Evolutionary conservation across 2,797 vertebrate species (phyloP), one percentile per base, ranked within the genome.

Genomic region (Nyctalus aviator): DNA sequence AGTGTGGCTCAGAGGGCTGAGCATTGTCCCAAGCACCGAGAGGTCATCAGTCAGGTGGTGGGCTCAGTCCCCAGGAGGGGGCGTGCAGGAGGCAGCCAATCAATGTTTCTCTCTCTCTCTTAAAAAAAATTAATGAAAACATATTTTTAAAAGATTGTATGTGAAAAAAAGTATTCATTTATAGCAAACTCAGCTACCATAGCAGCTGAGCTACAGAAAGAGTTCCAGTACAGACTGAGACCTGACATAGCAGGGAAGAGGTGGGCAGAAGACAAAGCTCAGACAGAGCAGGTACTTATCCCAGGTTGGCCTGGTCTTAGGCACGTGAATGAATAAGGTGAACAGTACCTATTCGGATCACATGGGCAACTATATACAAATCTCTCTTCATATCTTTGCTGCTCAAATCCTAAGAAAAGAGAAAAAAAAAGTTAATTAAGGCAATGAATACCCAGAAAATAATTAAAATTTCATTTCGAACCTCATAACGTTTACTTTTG

Each of bases 331-430:
- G 37, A 93, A 18, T 72, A 96, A 97, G 85, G 75, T 66, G 66
- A 79, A 98, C 96, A 20, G 98, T 99, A 99, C 99, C 99, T 96
- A 99, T 99, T 98, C 99, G 99, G 97, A 99, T 99, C 95, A 99
- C 99, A 86, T 99, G 99, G 96, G 99, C 99, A 96, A 99, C 99
- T 95, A 99, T 99, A 97, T 99, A 99, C 94, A 99, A 98, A 97
- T 99, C 99, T 97, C 99, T 99, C 98, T 99, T 99, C 98, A 99
- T 98, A 98, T 99, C 99, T 98, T 99, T 99, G 98, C 99, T 99
- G 98, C 99, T 99, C 91, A 99, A 98, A 98, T 99, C 99, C 99
- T 99, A 94, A 72, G 96, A 94, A 95, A 96, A 95, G 44, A 75
- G 62, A 96, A 96, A 2, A 82, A 82, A 91, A 48, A 89, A 90